Evolutionary conservation across 2,888 invertebrate species (phyloP).

Genomic region (Apodemia zela): DNA sequence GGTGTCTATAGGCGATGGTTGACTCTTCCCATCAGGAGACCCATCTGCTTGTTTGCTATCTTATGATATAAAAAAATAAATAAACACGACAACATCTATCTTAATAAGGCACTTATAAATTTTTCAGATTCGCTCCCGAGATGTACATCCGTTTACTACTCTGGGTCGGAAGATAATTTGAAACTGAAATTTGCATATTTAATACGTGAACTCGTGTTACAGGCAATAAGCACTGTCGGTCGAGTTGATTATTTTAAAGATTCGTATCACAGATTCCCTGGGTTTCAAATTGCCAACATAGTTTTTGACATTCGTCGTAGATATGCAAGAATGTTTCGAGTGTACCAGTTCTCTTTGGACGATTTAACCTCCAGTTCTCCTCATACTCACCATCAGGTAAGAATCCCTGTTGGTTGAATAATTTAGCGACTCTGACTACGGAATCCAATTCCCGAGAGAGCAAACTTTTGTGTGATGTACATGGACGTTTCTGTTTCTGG

Average conservation of each 20-base stretch:
- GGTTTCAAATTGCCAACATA: slow-evolving; percentile 32
- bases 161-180: slow-evolving; percentile 18
- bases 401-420: neutral
- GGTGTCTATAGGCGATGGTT: too few species aligned
- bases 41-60: too few species aligned
- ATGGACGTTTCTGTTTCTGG: too few species aligned
- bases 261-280: slow-evolving; percentile 10
- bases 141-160: neutral
- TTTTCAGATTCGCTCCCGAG: slow-evolving; percentile 14
- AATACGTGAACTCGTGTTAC: slow-evolving; percentile 28
- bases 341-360: slow-evolving; percentile 25
- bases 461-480: too few species aligned
- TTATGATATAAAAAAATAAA: too few species aligned
- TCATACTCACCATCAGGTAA: slow-evolving; percentile 26
- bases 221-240: slow-evolving; percentile 33
- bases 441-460: too few species aligned
- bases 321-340: slow-evolving; percentile 31
- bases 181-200: slow-evolving; percentile 27
- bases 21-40: too few species aligned
- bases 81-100: too few species aligned
- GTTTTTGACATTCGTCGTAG: slow-evolving; percentile 35
- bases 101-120: too few species aligned
- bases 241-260: slow-evolving; percentile 31
- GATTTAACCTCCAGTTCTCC: slow-evolving; percentile 10
- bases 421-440: too few species aligned